These are phyloP conservation scores for Lymantria monacha DNA, from an alignment of 2,888 invertebrate genomes.

Conservation along the genomic window DNA sequence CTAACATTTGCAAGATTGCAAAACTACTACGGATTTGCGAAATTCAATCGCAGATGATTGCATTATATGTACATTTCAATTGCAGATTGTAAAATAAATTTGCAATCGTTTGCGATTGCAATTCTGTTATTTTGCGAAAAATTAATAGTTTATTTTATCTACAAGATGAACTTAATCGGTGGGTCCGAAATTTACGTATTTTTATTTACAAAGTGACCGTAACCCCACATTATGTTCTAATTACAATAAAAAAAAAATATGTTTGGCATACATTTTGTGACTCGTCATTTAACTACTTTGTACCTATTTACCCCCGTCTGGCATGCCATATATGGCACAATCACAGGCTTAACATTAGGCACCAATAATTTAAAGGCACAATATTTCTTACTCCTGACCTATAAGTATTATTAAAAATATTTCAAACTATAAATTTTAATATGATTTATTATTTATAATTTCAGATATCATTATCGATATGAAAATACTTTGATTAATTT, in stretches of 20 bases:
- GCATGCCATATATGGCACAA: conserved; percentile 64
- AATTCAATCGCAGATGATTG: conserved; percentile 7
- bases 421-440: background rate
- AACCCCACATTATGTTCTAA: conserved; percentile 55
- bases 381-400: conserved; percentile 40
- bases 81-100: conserved; percentile 1
- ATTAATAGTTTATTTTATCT: conserved; percentile 36
- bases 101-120: conserved; percentile 1
- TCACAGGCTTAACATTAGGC: conserved; percentile 52
- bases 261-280: conserved; percentile 81
- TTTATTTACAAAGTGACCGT: conserved; percentile 59
- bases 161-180: conserved; percentile 70
- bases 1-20: conserved; percentile 38
- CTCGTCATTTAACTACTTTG: conserved; percentile 71
- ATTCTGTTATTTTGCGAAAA: conserved; percentile 24
- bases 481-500: conserved; percentile 5
- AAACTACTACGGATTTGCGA: conserved; percentile 1
- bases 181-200: conserved; percentile 71
- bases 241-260: conserved; percentile 55
- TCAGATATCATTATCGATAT: background rate
- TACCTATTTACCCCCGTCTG: conserved; percentile 53
- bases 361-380: conserved; percentile 65
- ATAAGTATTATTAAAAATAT: conserved; percentile 17
- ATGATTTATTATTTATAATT: background rate
- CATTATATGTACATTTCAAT: conserved; percentile 5